phyloP scores from a whole-genome alignment of 2,888 invertebrate genomes.

The Pasiphila rectangulata region DNA sequence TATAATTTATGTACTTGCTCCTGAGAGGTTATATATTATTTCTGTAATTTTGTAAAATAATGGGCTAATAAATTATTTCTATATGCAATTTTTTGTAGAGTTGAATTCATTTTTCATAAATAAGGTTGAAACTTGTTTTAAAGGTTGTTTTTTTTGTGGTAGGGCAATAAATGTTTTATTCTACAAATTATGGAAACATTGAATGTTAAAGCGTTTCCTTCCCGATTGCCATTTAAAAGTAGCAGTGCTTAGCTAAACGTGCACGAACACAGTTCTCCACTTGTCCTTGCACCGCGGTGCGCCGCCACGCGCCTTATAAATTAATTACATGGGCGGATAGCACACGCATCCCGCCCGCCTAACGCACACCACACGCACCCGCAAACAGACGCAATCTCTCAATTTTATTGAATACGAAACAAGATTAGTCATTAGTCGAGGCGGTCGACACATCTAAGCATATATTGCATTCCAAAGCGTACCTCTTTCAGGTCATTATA shows the following conservation, averaged over 20 bases:
- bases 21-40: no score
- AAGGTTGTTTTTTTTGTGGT: no score
- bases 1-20: no score
- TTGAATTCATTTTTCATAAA: no score
- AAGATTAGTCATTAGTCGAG: constrained; percentile 36
- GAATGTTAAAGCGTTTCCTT: not conserved
- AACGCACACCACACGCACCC: constrained; percentile 23
- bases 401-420: constrained; percentile 22
- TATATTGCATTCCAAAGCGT: constrained; percentile 39
- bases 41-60: no score
- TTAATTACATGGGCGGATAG: constrained; percentile 43
- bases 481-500: constrained; percentile 41
- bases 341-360: constrained; percentile 46
- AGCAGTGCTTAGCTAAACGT: not conserved
- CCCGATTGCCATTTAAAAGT: not conserved
- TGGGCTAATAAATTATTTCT: no score
- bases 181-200: no score
- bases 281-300: constrained; percentile 21
- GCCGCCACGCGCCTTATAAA: constrained; percentile 41
- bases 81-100: no score
- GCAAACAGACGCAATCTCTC: constrained; percentile 16
- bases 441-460: constrained; percentile 6
- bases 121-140: no score
- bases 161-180: no score
- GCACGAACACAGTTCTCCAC: constrained; percentile 50